Evolutionary conservation across 2,888 invertebrate genomes (phyloP), one percentile per base, ranked within the genome.

Genomic region (Lasioglossum lativentre): DNA sequence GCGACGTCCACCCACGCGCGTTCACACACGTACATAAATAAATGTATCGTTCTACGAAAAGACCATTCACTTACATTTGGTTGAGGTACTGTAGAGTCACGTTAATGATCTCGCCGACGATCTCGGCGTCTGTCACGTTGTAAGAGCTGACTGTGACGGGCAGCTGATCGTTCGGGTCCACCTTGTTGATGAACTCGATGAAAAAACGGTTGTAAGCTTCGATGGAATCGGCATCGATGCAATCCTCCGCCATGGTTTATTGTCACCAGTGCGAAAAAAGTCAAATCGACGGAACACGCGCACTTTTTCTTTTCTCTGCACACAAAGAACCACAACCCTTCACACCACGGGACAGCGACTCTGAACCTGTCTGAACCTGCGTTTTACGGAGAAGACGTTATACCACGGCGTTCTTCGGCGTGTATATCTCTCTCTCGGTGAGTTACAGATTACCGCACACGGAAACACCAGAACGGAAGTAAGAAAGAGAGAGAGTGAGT

Each of bases 21-120:
- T 27, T 56, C 63, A 45, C 85, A 71, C 75, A 38, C 47, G 23
- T 23, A 52, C 23, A 23, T 8, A 47, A 0, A 16, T 42, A 14
- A 4, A 14, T n/a, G 42, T 66, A 76, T 77, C n/a, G 27, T 71
- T 75, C 40, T 19, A 66, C 66, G 70, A 85, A 78, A 78, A 75
- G 19, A 74, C 45, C 76, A 34, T 59, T 45, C 72, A 96, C 97
- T 97, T 96, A 98, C 98, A 97, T 97, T 95, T 97, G 97, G 90
- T 96, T 96, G 92, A 98, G 96, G 95, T 97, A 98, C 94, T 97
- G 97, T 80, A 97, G 96, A 75, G 96, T 97, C 97, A 97, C 97
- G 95, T 97, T 97, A 83, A 97, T 96, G 87, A 97, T 96, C 94
- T 97, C 97, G 73, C 97, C 98, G 90, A 96, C 96, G 83, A 98